Percentiles rank a stretch among this genome's conserved stretches.
Conservation (phyloP, 1,140 invertebrate species). For the Leguminivora glycinivorella region DNA sequence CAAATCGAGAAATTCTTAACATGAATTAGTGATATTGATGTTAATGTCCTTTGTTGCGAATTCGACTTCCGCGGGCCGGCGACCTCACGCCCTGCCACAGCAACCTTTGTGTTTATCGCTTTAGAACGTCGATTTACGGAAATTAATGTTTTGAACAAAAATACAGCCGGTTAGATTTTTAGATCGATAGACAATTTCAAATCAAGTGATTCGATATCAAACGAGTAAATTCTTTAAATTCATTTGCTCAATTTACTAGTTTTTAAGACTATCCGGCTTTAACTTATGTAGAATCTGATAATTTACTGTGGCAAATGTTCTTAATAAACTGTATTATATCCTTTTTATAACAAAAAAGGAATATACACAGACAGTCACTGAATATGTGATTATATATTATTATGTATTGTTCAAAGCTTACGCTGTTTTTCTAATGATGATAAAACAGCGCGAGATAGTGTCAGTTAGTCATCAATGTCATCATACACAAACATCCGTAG, state of each 20-base stretch:
- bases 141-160: conserved; percentile 36
- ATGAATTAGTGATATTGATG: conserved; percentile 21
- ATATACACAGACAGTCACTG: too few species aligned
- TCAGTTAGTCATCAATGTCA: conserved; percentile 18
- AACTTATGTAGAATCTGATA: too few species aligned
- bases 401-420: neutral
- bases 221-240: neutral
- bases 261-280: too few species aligned
- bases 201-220: too few species aligned
- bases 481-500: neutral
- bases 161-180: conserved; percentile 19
- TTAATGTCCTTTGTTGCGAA: conserved; percentile 41
- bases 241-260: too few species aligned
- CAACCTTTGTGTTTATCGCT: conserved; percentile 40
- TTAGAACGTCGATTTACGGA: conserved; percentile 39
- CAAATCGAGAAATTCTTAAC: conserved; percentile 13
- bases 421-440: too few species aligned
- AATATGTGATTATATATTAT: neutral
- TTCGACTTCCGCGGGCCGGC: conserved; percentile 55
- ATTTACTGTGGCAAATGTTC: too few species aligned
- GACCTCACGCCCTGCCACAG: conserved; percentile 41
- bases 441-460: neutral
- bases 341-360: too few species aligned
- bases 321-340: too few species aligned
- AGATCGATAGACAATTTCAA: neutral